Conservation (phyloP, 2,113 vertebrate species). For the Martes martes region DNA sequence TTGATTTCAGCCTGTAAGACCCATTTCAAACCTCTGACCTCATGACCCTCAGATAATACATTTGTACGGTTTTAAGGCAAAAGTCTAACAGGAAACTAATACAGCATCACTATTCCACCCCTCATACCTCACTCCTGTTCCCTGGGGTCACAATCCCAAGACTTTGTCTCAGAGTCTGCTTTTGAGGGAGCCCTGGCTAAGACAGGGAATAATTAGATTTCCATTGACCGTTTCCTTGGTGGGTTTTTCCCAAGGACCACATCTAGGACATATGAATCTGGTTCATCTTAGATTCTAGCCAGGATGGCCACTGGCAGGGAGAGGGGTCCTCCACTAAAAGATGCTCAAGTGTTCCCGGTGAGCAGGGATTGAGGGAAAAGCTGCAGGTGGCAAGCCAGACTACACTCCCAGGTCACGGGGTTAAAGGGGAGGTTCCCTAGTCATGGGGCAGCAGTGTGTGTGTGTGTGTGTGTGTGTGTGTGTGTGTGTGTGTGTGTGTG, state of each 20-base stretch:
- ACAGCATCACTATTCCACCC: neutral
- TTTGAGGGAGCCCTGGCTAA: neutral
- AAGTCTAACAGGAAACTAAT: neutral
- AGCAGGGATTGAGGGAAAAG: neutral
- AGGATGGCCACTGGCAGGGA: neutral
- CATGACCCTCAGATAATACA: neutral
- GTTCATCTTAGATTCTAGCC: neutral
- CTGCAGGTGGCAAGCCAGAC: neutral
- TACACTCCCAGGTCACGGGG: no score
- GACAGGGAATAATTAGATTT: neutral
- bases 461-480: no score
- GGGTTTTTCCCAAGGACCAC: neutral
- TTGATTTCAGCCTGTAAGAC: neutral
- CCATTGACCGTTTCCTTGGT: neutral
- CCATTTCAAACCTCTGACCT: neutral
- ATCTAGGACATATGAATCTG: neutral
- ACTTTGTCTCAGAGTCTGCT: neutral
- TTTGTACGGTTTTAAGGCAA: neutral
- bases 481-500: no score
- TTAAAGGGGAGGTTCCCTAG: neutral
- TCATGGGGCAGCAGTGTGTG: neutral
- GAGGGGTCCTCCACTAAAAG: neutral
- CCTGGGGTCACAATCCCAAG: neutral
- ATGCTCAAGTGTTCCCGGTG: neutral
- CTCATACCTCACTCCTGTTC: neutral